Percentiles rank a stretch among this genome's conserved stretches.
These are phyloP conservation scores for Alethe diademata DNA, from an alignment of 2,113 vertebrate genomes.

Conservation along the genomic window DNA sequence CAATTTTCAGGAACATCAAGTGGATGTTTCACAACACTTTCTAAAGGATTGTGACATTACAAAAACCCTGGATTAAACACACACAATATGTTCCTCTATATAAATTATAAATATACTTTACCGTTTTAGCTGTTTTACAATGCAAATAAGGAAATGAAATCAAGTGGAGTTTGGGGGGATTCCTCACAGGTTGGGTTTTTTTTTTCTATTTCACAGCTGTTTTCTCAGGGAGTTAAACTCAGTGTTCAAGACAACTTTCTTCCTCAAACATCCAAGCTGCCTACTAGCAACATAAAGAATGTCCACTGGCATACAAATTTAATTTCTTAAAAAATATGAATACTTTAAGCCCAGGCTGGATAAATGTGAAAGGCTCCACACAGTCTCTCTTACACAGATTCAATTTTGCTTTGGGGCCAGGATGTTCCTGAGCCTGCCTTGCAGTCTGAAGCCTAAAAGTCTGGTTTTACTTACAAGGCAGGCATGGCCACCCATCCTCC, in stretches of 20 bases:
- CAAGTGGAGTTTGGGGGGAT: background rate
- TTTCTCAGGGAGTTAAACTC: background rate
- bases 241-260: background rate
- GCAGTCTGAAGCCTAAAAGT: background rate
- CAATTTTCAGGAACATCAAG: background rate
- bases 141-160: background rate
- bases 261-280: background rate
- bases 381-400: background rate
- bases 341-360: background rate
- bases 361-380: background rate
- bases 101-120: background rate
- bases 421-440: background rate
- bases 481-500: background rate
- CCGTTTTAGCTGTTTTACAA: background rate
- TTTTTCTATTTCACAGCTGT: background rate
- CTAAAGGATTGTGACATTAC: background rate
- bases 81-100: background rate
- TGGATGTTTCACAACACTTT: background rate
- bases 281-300: background rate
- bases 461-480: background rate
- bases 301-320: background rate
- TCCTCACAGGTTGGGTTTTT: background rate
- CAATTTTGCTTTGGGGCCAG: background rate
- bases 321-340: background rate
- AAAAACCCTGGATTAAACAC: background rate